Evolutionary conservation across 1,140 invertebrate species (phyloP).

Genomic region (Pogonomyrmex californicus): DNA sequence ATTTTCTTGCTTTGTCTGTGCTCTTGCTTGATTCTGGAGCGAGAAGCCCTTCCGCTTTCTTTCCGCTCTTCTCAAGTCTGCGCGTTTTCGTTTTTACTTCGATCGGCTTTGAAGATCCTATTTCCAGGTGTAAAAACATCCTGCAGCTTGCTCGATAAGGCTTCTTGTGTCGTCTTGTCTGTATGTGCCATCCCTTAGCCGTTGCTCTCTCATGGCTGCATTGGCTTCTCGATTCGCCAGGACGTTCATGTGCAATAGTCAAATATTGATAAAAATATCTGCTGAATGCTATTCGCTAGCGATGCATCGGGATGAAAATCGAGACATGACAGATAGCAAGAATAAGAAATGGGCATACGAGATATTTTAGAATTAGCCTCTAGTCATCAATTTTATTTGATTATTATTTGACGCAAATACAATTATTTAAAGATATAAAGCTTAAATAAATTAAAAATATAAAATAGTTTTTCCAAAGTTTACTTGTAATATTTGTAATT

Average conservation of each 20-base stretch:
- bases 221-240: slow-evolving; percentile 43
- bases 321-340: slow-evolving; percentile 26
- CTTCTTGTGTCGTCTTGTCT: slow-evolving; percentile 51
- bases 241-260: slow-evolving; percentile 33
- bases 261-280: slow-evolving; percentile 59
- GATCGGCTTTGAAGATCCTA: slow-evolving; percentile 63
- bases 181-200: slow-evolving; percentile 35
- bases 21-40: slow-evolving; percentile 27
- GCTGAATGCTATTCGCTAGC: slow-evolving; percentile 19
- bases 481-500: not conserved
- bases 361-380: not conserved
- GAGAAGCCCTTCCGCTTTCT: slow-evolving; percentile 40
- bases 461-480: not conserved
- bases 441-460: not conserved
- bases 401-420: not conserved
- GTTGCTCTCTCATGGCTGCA: slow-evolving; percentile 26
- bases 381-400: not conserved
- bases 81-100: slow-evolving; percentile 58
- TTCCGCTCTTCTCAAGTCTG: slow-evolving; percentile 32
- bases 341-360: not conserved
- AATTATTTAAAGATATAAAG: not conserved
- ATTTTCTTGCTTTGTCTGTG: slow-evolving; percentile 61
- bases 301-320: slow-evolving; percentile 24
- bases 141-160: slow-evolving; percentile 59
- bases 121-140: slow-evolving; percentile 63